Evolutionary conservation across 2,797 vertebrate genomes (phyloP).

Genomic region (Microctenopoma lineatum): DNA sequence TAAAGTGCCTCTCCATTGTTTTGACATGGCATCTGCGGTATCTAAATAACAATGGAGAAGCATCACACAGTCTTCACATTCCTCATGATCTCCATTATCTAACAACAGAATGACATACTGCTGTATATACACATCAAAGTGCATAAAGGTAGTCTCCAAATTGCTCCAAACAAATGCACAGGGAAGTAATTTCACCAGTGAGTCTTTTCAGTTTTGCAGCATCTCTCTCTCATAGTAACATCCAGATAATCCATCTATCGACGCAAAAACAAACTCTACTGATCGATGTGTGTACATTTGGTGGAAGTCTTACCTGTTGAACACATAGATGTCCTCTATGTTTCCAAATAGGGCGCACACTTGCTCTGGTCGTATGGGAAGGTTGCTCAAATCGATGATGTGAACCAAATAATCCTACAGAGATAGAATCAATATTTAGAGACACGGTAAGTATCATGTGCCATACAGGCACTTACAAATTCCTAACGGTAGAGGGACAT

Average conservation of each 20-base stretch:
- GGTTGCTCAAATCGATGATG: conserved; percentile 90
- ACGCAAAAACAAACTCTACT: background rate
- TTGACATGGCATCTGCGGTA: conserved; percentile 1
- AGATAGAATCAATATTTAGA: conserved; percentile 31
- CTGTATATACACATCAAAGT: background rate
- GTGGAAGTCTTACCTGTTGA: conserved; percentile 89
- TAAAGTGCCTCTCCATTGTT: background rate
- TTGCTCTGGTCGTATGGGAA: conserved; percentile 92
- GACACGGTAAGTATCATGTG: background rate
- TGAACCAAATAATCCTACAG: conserved; percentile 94
- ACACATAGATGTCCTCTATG: conserved; percentile 96
- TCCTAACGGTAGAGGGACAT: conserved; percentile 60
- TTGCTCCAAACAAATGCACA: background rate
- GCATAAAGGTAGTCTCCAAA: conserved; percentile 2
- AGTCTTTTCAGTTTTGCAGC: background rate
- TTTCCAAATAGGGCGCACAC: conserved; percentile 96
- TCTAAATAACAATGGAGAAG: background rate
- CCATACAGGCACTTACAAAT: conserved; percentile 28
- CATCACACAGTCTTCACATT: conserved; percentile 25
- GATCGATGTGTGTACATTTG: background rate
- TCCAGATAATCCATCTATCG: background rate
- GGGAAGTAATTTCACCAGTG: background rate
- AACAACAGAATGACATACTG: background rate
- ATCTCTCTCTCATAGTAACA: background rate
- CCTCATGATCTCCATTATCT: background rate